Conservation (phyloP, 2,113 vertebrate species). For the Phalacrocorax aristotelis region DNA sequence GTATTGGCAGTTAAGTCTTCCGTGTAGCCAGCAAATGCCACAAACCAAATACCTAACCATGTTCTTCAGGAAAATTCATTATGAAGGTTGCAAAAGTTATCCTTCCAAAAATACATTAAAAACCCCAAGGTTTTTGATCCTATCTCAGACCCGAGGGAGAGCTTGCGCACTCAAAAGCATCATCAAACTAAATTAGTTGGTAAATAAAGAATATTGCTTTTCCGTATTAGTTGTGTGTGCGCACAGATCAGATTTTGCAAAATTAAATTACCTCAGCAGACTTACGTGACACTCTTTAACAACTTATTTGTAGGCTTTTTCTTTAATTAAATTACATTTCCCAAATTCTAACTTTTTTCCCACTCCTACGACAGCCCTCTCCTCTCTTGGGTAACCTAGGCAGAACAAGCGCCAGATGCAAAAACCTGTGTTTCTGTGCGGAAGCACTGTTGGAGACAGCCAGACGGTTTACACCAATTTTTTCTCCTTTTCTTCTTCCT, state of each 20-base stretch:
- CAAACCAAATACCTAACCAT: neutral
- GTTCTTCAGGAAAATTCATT: neutral
- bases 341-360: neutral
- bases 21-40: neutral
- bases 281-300: neutral
- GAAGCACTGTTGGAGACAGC: constrained; percentile 6
- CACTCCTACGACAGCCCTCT: neutral
- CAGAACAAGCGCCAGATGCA: constrained; percentile 1
- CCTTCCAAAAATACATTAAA: neutral
- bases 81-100: neutral
- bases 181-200: neutral
- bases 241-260: neutral
- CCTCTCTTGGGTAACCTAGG: neutral
- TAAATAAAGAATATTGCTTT: neutral
- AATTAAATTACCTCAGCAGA: neutral
- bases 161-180: neutral
- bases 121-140: neutral
- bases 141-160: neutral
- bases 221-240: neutral
- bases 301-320: neutral
- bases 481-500: neutral
- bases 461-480: neutral
- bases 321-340: neutral
- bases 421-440: neutral
- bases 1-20: neutral